A percentile compares a stretch with the other conserved stretches of the same genome.
Evolutionary conservation across 92 coral and sea anemone species (phyloP).

Genomic region (Galaxea fascicularis): DNA sequence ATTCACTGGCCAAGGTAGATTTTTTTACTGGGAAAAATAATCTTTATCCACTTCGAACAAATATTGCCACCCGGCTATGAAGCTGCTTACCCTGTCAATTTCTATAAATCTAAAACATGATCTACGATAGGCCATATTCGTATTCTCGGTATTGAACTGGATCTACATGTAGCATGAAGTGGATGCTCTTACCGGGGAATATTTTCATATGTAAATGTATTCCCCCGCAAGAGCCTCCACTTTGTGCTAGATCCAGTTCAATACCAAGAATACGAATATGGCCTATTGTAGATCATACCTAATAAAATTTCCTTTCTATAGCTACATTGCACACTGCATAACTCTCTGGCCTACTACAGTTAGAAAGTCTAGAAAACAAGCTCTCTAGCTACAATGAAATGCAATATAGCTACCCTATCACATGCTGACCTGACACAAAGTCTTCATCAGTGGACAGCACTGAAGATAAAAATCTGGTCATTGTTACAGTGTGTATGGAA

Average conservation of each 20-base stretch:
- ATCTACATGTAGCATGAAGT: too few relatives aligned
- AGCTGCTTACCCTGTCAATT: conserved; percentile 11
- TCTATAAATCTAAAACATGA: conserved; percentile 10
- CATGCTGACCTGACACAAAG: conserved; percentile 18
- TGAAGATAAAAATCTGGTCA: conserved; percentile 15
- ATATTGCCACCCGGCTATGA: conserved; percentile 10
- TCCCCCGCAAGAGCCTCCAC: too few relatives aligned
- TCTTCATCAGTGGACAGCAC: conserved; percentile 6
- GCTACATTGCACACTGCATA: conserved; percentile 1
- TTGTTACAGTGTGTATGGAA: conserved; percentile 12
- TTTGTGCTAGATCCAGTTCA: too few relatives aligned
- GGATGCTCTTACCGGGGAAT: too few relatives aligned
- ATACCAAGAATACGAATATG: too few relatives aligned
- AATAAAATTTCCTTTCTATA: background rate
- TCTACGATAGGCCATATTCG: too few relatives aligned
- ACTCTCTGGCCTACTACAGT: background rate
- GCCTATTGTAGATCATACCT: background rate
- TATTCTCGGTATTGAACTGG: too few relatives aligned
- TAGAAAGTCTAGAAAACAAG: background rate
- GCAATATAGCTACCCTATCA: too few relatives aligned
- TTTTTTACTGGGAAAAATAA: background rate
- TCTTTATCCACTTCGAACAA: conserved; percentile 9
- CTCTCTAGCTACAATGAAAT: too few relatives aligned
- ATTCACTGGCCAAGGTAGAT: conserved; percentile 70
- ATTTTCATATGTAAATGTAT: too few relatives aligned